A percentile compares a stretch with the other conserved stretches of the same genome.
Conservation (phyloP, 1,140 invertebrate genomes). For the Heliconius congener region DNA sequence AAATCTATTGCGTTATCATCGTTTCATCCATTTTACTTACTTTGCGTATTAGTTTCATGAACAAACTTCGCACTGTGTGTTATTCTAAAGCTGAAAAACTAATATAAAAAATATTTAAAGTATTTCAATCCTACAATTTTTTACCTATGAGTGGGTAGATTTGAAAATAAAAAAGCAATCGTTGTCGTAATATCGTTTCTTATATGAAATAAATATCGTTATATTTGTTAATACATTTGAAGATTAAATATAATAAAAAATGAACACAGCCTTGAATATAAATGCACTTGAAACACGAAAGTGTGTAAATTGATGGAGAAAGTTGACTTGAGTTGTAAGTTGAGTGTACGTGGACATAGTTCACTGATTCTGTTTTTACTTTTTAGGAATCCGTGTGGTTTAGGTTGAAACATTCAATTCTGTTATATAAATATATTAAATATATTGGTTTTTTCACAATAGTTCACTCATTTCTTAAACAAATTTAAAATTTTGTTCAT, state of each 20-base stretch:
- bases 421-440: too few species aligned
- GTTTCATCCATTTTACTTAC: background rate
- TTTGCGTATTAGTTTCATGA: background rate
- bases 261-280: constrained; percentile 33
- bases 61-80: background rate
- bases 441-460: too few species aligned
- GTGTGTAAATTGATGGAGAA: constrained; percentile 48
- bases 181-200: background rate
- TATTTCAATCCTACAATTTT: too few species aligned
- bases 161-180: background rate
- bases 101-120: background rate
- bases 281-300: constrained; percentile 45
- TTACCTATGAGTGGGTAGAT: too few species aligned
- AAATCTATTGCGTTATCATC: too few species aligned
- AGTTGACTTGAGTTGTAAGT: constrained; percentile 32
- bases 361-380: constrained; percentile 18
- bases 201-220: background rate
- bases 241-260: constrained; percentile 7
- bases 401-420: background rate
- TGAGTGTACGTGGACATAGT: constrained; percentile 31
- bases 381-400: constrained; percentile 10
- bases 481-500: too few species aligned
- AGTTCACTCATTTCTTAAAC: too few species aligned
- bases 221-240: background rate
- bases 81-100: background rate